Percentiles rank a stretch among this genome's conserved stretches.
Conservation (phyloP, 1,140 invertebrate genomes). For the Caenorhabditis latens region DNA sequence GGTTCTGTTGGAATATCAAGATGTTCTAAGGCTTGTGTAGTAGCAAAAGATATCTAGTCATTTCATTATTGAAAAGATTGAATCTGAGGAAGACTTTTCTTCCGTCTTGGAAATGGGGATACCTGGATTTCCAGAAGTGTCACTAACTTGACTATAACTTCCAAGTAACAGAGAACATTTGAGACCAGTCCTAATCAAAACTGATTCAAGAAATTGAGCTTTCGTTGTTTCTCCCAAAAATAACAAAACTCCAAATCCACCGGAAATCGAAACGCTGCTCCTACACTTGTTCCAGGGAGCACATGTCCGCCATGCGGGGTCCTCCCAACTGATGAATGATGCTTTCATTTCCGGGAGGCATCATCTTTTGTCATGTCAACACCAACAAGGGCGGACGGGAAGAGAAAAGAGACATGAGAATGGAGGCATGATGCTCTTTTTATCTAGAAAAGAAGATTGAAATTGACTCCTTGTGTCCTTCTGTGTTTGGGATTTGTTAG, state of each 20-base stretch:
- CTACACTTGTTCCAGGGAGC: neutral
- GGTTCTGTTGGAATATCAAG: too few relatives aligned
- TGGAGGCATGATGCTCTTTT: neutral
- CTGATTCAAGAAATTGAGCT: neutral
- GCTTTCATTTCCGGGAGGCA: slow-evolving; percentile 47
- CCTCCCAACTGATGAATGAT: slow-evolving; percentile 24
- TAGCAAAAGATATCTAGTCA: too few relatives aligned
- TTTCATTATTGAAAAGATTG: too few relatives aligned
- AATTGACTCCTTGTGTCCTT: neutral
- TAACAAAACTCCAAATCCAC: neutral
- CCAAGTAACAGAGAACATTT: too few relatives aligned
- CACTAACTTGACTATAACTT: too few relatives aligned
- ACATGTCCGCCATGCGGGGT: slow-evolving; percentile 13
- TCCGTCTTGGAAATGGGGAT: too few relatives aligned
- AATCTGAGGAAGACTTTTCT: too few relatives aligned
- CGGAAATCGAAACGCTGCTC: slow-evolving; percentile 19
- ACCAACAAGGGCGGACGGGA: slow-evolving; percentile 18
- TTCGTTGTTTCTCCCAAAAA: neutral
- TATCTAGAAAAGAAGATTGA: slow-evolving; percentile 6
- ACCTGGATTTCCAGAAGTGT: too few relatives aligned
- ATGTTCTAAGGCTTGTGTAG: too few relatives aligned
- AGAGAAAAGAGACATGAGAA: neutral
- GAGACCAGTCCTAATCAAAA: too few relatives aligned
- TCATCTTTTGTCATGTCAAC: slow-evolving; percentile 53
- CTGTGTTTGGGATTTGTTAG: neutral